A percentile compares a stretch with the other conserved stretches of the same genome.
Conservation (phyloP, 92 coral and sea anemone species). For the Epizoanthus illoricatus region DNA sequence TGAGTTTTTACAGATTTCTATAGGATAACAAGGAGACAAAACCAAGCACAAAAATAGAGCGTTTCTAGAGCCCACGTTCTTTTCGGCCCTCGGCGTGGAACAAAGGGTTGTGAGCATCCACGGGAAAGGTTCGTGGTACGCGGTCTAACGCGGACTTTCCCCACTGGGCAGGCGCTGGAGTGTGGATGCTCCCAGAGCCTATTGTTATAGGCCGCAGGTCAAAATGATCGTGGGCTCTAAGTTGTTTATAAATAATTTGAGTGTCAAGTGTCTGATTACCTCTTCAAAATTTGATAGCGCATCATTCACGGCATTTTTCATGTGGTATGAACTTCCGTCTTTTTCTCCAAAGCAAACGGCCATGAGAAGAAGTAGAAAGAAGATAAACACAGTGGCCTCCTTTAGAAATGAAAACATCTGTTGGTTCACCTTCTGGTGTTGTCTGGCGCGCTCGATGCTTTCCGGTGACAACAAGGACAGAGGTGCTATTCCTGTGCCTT, state of each 20-base stretch:
- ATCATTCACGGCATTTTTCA: constrained; percentile 3
- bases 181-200: no score
- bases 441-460: constrained; percentile 21
- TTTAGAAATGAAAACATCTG: constrained; percentile 20
- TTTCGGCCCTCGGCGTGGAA: no score
- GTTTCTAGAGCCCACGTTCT: no score
- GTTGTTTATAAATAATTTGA: no score
- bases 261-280: background rate
- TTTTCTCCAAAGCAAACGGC: constrained; percentile 35
- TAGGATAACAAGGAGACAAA: no score
- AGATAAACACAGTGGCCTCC: constrained; percentile 15
- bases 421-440: constrained; percentile 20
- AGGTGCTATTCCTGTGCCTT: background rate
- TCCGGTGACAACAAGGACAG: constrained; percentile 30
- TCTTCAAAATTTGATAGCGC: constrained; percentile 10
- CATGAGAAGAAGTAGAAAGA: constrained; percentile 23
- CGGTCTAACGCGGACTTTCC: no score
- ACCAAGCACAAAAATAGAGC: no score
- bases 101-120: no score
- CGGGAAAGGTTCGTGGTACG: no score
- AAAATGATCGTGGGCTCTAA: no score
- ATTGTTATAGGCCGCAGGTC: background rate
- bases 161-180: no score
- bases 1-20: no score
- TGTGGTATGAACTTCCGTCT: constrained; percentile 23